A percentile compares a stretch with the other conserved stretches of the same genome.
Conservation (phyloP, 2,113 vertebrate genomes). For the Paramormyrops kingsleyae region DNA sequence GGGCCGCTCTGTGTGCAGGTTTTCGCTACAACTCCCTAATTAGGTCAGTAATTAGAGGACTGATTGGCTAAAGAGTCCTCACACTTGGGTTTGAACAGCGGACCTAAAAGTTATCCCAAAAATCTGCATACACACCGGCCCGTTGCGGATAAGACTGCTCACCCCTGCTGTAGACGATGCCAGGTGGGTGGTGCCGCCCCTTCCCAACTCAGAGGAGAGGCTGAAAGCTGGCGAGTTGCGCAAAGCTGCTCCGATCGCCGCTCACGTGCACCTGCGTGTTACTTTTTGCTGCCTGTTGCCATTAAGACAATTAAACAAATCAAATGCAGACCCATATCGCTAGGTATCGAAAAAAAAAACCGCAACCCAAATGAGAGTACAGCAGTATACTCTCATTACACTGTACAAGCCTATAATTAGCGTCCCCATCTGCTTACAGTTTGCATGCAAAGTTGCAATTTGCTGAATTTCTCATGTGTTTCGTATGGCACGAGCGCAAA, state of each 20-base stretch:
- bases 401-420: constrained; percentile 62
- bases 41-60: too few species aligned
- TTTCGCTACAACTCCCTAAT: too few species aligned
- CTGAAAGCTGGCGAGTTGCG: background rate
- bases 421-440: constrained; percentile 69
- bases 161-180: background rate
- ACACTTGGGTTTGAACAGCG: too few species aligned
- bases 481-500: constrained; percentile 50
- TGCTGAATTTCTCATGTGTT: constrained; percentile 63
- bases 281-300: constrained; percentile 46
- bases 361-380: background rate
- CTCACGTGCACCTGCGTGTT: constrained; percentile 41
- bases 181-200: background rate
- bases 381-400: constrained; percentile 45
- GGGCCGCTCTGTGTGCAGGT: too few species aligned
- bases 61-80: too few species aligned
- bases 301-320: constrained; percentile 58
- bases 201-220: background rate
- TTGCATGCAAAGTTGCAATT: constrained; percentile 70
- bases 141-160: too few species aligned
- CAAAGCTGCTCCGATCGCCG: background rate
- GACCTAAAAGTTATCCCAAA: too few species aligned
- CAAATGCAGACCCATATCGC: constrained; percentile 50
- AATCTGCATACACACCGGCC: too few species aligned
- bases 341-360: constrained; percentile 33